Evolutionary conservation across 2,888 invertebrate genomes (phyloP).

Genomic region (Tortricodes alternella): DNA sequence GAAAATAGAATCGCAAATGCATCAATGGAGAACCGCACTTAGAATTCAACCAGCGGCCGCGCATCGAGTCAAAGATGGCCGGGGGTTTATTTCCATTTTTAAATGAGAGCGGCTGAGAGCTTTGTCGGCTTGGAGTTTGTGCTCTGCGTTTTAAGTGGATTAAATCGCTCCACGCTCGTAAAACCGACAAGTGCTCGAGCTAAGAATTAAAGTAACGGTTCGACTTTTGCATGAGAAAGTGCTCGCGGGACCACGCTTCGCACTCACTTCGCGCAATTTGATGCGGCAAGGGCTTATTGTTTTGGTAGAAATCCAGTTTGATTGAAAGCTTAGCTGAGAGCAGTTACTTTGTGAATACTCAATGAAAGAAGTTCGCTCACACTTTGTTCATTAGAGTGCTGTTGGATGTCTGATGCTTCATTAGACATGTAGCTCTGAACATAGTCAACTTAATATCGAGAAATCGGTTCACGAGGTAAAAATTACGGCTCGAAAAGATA

Average conservation of each 20-base stretch:
- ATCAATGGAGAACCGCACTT: conserved; percentile 69
- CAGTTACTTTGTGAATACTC: conserved; percentile 68
- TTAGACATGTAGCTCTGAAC: neutral
- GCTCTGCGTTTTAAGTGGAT: conserved; percentile 84
- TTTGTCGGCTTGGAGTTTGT: conserved; percentile 81
- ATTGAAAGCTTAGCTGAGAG: conserved; percentile 59
- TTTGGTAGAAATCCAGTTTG: conserved; percentile 56
- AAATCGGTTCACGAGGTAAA: too few relatives aligned
- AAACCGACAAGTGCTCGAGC: conserved; percentile 81
- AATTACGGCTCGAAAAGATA: too few relatives aligned
- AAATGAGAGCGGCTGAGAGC: conserved; percentile 82
- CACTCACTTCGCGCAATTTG: conserved; percentile 68
- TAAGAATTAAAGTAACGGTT: conserved; percentile 82
- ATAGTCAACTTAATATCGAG: too few relatives aligned
- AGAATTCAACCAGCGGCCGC: conserved; percentile 76
- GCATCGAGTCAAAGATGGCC: conserved; percentile 79
- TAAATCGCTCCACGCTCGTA: conserved; percentile 82
- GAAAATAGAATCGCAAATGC: conserved; percentile 64
- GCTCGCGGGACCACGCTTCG: conserved; percentile 69
- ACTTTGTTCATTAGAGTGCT: conserved; percentile 54
- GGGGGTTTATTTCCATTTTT: conserved; percentile 82
- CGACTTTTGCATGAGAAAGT: conserved; percentile 82
- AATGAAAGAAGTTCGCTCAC: conserved; percentile 73
- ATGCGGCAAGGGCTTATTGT: conserved; percentile 64
- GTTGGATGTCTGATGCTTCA: conserved; percentile 48